Evolutionary conservation across 2,888 invertebrate species (phyloP).

Genomic region (Euplexia lucipara): DNA sequence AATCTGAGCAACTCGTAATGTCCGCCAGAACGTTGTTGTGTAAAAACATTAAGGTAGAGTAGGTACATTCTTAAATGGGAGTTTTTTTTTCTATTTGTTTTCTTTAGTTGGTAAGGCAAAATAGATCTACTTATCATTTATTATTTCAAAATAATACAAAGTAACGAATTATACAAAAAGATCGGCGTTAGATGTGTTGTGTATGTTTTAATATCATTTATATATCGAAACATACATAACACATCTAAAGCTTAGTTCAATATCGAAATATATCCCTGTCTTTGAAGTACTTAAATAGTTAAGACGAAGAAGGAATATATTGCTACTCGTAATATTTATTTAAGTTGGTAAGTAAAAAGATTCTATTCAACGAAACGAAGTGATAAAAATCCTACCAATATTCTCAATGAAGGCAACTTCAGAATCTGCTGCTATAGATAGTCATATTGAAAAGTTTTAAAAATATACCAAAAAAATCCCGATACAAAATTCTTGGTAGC

Average conservation of each 20-base stretch:
- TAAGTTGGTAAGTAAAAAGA: background rate
- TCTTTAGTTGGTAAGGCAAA: no score
- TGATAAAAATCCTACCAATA: background rate
- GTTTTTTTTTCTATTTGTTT: background rate
- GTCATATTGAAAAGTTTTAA: slow-evolving; percentile 21
- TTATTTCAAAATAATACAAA: no score
- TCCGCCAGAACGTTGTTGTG: slow-evolving; percentile 23
- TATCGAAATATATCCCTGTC: background rate
- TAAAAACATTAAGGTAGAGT: slow-evolving; percentile 21
- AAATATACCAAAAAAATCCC: slow-evolving; percentile 43
- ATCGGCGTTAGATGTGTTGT: no score
- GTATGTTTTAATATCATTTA: no score
- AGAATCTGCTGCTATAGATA: slow-evolving; percentile 8
- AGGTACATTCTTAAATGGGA: slow-evolving; percentile 7
- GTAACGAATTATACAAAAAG: background rate
- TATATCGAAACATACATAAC: background rate
- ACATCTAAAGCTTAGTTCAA: background rate
- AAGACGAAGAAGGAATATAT: no score
- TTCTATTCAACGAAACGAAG: slow-evolving; percentile 6
- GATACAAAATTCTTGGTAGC: slow-evolving; percentile 59
- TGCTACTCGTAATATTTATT: background rate
- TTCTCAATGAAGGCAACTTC: background rate
- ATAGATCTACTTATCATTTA: no score
- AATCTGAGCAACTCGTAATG: slow-evolving; percentile 21
- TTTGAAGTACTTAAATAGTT: no score